Conservation (phyloP, 1,140 invertebrate genomes). For the Neodiprion fabricii region DNA sequence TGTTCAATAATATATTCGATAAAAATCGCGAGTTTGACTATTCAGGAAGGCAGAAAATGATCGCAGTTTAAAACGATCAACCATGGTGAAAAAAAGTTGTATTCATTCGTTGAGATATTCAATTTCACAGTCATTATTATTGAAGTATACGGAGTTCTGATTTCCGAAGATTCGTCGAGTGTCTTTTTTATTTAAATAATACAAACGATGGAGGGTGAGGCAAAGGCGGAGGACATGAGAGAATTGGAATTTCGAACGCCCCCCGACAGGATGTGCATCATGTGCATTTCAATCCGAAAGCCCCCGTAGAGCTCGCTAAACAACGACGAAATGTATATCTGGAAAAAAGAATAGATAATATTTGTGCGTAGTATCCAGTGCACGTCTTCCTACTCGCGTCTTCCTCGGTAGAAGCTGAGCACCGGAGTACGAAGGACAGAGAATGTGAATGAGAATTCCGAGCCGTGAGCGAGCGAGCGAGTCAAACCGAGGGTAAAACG, state of each 20-base stretch:
- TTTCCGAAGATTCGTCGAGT: no score
- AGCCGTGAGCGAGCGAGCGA: conserved; percentile 22
- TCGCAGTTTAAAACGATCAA: no score
- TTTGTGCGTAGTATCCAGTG: conserved; percentile 2
- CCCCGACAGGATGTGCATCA: conserved; percentile 53
- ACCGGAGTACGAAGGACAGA: conserved; percentile 18
- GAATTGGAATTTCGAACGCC: conserved; percentile 46
- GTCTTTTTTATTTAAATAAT: no score
- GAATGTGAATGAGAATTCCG: conserved; percentile 32
- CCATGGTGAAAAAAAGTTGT: no score
- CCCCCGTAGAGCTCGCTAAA: conserved; percentile 30
- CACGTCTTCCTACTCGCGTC: neutral
- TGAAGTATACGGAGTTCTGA: no score
- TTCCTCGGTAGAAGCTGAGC: neutral
- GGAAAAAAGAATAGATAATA: conserved; percentile 15
- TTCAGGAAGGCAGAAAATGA: no score
- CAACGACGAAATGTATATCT: conserved; percentile 45
- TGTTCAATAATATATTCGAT: no score
- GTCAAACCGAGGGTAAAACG: neutral
- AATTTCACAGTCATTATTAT: no score
- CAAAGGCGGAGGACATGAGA: neutral
- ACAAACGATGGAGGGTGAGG: no score
- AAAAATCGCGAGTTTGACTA: no score
- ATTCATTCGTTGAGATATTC: no score
- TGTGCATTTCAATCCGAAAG: conserved; percentile 50